A percentile compares a stretch with the other conserved stretches of the same genome.
Evolutionary conservation across 1,140 invertebrate genomes (phyloP).

Genomic region (Steinernema khuongi): DNA sequence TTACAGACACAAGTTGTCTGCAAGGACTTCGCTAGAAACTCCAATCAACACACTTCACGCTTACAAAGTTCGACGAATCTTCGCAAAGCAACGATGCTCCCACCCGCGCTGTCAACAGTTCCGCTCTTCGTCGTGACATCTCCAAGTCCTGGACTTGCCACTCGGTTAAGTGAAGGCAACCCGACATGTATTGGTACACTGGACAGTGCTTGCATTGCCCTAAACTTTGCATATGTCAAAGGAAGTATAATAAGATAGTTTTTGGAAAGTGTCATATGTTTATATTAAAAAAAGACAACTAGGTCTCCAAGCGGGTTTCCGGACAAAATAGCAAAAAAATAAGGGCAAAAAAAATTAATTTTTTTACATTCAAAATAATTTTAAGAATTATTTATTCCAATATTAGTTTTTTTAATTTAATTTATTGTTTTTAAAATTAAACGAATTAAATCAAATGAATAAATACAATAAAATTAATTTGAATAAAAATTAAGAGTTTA

Average conservation of each 20-base stretch:
- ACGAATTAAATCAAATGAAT: too few relatives aligned
- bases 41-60: neutral
- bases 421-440: too few relatives aligned
- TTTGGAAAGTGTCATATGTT: neutral
- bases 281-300: neutral
- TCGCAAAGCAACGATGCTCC: conserved; percentile 34
- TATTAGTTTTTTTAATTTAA: too few relatives aligned
- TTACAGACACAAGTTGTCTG: conserved; percentile 41
- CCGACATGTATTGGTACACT: conserved; percentile 38
- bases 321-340: neutral
- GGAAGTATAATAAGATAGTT: neutral
- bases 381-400: too few relatives aligned
- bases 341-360: neutral
- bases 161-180: conserved; percentile 30
- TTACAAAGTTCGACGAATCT: conserved; percentile 32
- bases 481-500: too few relatives aligned
- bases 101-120: conserved; percentile 26
- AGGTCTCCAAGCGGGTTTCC: neutral
- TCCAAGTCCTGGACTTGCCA: conserved; percentile 39
- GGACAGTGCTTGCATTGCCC: conserved; percentile 42
- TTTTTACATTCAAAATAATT: too few relatives aligned
- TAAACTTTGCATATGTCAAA: conserved; percentile 12
- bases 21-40: neutral
- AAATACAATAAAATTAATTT: too few relatives aligned
- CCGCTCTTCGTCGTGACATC: conserved; percentile 22